Evolutionary conservation across 1,140 invertebrate genomes (phyloP).

Genomic region (Halictus rubicundus): DNA sequence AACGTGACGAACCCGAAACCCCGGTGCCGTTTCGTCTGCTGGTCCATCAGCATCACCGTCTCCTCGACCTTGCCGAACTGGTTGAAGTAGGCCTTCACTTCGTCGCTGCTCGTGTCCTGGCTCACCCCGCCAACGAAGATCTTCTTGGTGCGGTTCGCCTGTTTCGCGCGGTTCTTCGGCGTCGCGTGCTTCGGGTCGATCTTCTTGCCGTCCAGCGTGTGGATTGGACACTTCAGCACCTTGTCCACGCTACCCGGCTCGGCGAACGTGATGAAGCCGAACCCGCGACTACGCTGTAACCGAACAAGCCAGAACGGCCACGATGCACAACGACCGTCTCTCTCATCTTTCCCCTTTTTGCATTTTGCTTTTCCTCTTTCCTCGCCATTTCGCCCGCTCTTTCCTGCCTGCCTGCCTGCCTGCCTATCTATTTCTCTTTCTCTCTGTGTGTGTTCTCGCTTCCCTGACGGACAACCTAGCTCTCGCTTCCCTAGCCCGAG

Average conservation of each 20-base stretch:
- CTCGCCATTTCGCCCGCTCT: background rate
- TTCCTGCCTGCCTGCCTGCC: background rate
- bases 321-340: constrained; percentile 65
- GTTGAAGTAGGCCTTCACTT: constrained; percentile 94
- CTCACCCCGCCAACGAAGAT: constrained; percentile 95
- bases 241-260: constrained; percentile 94
- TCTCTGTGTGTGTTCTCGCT: background rate
- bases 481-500: no score
- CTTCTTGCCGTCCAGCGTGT: constrained; percentile 96
- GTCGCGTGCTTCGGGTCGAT: constrained; percentile 96
- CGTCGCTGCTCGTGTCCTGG: constrained; percentile 94
- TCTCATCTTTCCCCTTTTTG: constrained; percentile 13
- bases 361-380: background rate
- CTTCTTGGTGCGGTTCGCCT: constrained; percentile 93
- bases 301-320: constrained; percentile 70
- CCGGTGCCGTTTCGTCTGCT: constrained; percentile 94
- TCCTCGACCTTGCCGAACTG: constrained; percentile 96
- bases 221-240: constrained; percentile 93
- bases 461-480: background rate
- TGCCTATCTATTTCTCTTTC: no score
- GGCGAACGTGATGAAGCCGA: constrained; percentile 96
- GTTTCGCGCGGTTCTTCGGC: constrained; percentile 92
- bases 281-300: constrained; percentile 93
- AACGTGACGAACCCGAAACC: constrained; percentile 96
- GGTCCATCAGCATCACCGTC: constrained; percentile 96